These are phyloP conservation scores for Pachliopta kotzebuea DNA, from an alignment of 2,888 invertebrate species.

Conservation along the genomic window DNA sequence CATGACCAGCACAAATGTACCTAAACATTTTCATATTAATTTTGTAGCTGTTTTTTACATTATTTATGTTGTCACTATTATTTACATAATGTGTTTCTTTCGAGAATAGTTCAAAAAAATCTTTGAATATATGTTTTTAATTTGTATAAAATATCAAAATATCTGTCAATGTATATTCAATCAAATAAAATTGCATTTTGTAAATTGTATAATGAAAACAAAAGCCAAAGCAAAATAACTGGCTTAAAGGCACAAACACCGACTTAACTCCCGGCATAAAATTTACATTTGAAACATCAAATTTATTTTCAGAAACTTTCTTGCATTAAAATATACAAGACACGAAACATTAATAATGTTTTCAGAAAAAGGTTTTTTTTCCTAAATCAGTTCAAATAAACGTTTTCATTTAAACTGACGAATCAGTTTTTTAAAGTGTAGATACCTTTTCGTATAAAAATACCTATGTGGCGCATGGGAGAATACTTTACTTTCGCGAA, in stretches of 20 bases:
- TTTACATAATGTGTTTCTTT: no score
- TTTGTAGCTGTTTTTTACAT: no score
- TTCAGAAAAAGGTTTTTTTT: not conserved
- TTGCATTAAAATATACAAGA: constrained; percentile 16
- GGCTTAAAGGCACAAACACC: constrained; percentile 15
- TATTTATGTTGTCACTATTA: no score
- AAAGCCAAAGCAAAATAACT: constrained; percentile 3
- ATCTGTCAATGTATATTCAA: no score
- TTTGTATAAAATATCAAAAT: no score
- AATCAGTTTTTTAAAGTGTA: not conserved
- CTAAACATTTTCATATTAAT: no score
- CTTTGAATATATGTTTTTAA: no score
- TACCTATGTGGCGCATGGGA: no score
- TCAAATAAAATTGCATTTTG: not conserved
- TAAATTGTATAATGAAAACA: not conserved
- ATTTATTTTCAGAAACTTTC: constrained; percentile 15
- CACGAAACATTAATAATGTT: constrained; percentile 17
- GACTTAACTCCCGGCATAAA: constrained; percentile 14
- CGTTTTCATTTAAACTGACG: not conserved
- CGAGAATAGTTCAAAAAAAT: no score
- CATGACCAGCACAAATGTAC: no score
- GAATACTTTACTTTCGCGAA: no score
- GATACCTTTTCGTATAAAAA: no score
- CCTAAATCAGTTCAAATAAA: not conserved
- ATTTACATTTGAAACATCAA: constrained; percentile 21